Percentiles rank a stretch among this genome's conserved stretches.
Evolutionary conservation across 2,888 invertebrate genomes (phyloP).

Genomic region (Imbricaverruca yamaguchii): DNA sequence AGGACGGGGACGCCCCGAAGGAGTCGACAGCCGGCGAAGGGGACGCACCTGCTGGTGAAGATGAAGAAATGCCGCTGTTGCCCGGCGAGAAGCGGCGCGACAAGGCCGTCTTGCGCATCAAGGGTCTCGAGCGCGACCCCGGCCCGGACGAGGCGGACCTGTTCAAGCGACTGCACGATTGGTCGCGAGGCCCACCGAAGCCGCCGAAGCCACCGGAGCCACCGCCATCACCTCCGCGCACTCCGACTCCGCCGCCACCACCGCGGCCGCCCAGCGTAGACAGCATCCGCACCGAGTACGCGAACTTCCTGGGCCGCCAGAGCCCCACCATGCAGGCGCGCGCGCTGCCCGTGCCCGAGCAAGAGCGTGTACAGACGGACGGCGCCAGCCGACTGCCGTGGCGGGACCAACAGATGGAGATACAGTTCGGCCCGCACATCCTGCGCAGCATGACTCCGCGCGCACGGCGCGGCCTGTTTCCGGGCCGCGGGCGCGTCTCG

Average conservation of each 20-base stretch:
- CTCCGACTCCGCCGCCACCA: constrained; percentile 7
- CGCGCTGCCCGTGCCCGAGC: constrained; percentile 4
- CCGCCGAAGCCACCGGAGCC: background rate
- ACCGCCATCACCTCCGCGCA: background rate
- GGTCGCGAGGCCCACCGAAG: background rate
- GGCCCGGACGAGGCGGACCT: background rate
- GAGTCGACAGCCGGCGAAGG: constrained; percentile 23
- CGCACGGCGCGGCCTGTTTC: background rate
- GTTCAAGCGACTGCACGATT: background rate
- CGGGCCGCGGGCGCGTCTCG: constrained; percentile 6
- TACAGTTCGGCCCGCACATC: background rate
- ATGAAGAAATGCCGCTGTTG: background rate
- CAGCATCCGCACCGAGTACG: constrained; percentile 9
- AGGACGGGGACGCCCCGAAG: constrained; percentile 3
- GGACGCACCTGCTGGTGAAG: constrained; percentile 20
- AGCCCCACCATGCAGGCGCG: constrained; percentile 7
- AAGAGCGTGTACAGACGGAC: constrained; percentile 16
- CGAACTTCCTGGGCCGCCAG: background rate
- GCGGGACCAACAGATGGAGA: background rate
- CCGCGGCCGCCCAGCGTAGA: background rate
- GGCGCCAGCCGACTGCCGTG: constrained; percentile 5
- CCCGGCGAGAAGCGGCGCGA: background rate
- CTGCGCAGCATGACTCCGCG: background rate
- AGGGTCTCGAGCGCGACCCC: background rate
- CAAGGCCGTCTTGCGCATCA: constrained; percentile 16